Evolutionary conservation across 2,888 invertebrate genomes (phyloP), one percentile per base, ranked within the genome.

Genomic region (Protophormia terraenovae): DNA sequence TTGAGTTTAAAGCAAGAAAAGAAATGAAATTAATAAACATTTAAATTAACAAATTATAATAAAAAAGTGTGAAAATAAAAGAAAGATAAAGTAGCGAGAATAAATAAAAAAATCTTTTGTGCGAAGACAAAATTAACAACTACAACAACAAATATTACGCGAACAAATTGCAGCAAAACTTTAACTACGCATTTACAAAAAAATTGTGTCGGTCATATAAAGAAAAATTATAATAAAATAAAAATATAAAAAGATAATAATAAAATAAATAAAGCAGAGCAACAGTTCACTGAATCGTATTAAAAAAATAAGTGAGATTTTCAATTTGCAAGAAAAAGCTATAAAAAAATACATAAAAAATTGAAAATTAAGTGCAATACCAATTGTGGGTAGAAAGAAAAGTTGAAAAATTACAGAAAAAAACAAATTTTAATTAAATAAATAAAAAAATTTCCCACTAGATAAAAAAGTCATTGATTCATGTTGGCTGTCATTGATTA

Each of bases 111-210:
- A 78, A 72, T 78, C 32, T 69, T 83, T 83, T 73, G 41, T 69
- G 72, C 32, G 22, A 22, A 41, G 35, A 66, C 47, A 35, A 66
- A 66, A 29, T 41, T 32, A 60, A 32, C 47, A 41, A 73, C 14
- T 12, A 60, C 47, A 64, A 35, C 22, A 35, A 19, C 53, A 73
- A 58, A 58, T 66, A 58, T 38, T 73, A 76, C 6, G 27, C 41
- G 27, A 62, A 72, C 14, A 80, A 84, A 79, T 71, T 83, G 83
- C 60, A 83, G 22, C 38, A 76, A 58, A 80, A 73, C 60, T 67
- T 67, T 69, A 79, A 83, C 83, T 78, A 79, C 83, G 83, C 83
- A 83, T 83, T 83, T 79, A 79, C 53, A 69, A 67, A 66, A 82
- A 45, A 83, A 78, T 45, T 81, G 32, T 79, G 62, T 84, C 72